Evolutionary conservation across 2,113 vertebrate species (phyloP).

Genomic region (Rhynchomys soricoides): DNA sequence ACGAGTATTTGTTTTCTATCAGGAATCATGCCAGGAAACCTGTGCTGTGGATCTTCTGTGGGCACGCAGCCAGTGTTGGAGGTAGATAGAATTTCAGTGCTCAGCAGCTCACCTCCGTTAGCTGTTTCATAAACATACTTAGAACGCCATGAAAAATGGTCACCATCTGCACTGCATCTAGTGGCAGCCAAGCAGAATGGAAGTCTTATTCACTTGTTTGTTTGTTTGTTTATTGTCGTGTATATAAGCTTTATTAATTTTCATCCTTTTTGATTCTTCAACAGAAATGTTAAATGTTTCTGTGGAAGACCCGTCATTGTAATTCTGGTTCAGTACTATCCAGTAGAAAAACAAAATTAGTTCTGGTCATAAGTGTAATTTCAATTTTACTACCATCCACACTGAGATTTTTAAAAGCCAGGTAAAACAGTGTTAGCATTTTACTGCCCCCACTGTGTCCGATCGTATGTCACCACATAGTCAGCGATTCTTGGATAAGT

Average conservation of each 20-base stretch:
- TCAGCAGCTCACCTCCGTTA: background rate
- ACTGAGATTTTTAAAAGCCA: background rate
- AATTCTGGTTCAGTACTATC: background rate
- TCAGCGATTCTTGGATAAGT: background rate
- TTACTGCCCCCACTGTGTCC: background rate
- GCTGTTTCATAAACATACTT: slow-evolving; percentile 14
- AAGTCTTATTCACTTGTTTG: background rate
- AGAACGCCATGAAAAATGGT: slow-evolving; percentile 22
- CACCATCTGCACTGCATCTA: background rate
- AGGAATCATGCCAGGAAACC: slow-evolving; percentile 61
- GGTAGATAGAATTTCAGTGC: slow-evolving; percentile 35
- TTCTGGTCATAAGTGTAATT: background rate
- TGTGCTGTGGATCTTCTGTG: slow-evolving; percentile 22
- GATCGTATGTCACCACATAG: background rate
- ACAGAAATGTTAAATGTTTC: slow-evolving; percentile 26
- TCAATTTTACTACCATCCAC: slow-evolving; percentile 18
- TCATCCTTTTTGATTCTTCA: background rate
- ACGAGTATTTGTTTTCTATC: slow-evolving; percentile 56
- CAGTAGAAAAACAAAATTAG: slow-evolving; percentile 14
- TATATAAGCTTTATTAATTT: background rate
- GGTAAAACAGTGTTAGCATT: slow-evolving; percentile 32
- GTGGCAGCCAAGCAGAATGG: background rate
- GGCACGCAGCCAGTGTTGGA: background rate
- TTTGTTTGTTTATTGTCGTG: background rate
- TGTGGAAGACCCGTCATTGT: background rate